Percentiles rank a stretch among this genome's conserved stretches.
Evolutionary conservation across 1,140 invertebrate genomes (phyloP).

Genomic region (Pogonomyrmex barbatus): DNA sequence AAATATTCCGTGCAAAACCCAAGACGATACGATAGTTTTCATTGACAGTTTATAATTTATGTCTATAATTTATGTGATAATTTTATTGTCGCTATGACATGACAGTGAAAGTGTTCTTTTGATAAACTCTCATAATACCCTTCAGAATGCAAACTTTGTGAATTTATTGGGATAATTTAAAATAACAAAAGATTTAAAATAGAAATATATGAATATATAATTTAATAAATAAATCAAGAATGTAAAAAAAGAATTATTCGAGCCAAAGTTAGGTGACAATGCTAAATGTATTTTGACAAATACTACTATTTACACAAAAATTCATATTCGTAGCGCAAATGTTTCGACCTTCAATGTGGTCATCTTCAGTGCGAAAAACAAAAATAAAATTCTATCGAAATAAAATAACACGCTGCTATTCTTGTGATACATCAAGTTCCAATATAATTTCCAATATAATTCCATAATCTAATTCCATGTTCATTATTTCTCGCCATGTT

Average conservation of each 20-base stretch:
- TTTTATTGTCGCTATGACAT: not conserved
- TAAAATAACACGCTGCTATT: no score
- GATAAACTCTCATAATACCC: not conserved
- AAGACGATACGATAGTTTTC: not conserved
- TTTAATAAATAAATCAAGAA: no score
- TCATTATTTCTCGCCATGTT: no score
- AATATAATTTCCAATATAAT: slow-evolving; percentile 7
- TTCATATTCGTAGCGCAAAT: no score
- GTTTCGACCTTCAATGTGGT: no score
- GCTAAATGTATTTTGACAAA: not conserved
- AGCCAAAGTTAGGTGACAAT: not conserved
- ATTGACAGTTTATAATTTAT: not conserved
- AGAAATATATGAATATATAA: no score
- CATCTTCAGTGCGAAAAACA: no score
- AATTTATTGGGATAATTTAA: not conserved
- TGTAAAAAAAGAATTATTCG: not conserved
- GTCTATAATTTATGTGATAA: not conserved
- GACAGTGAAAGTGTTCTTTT: not conserved
- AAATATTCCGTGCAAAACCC: not conserved
- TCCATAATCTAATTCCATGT: not conserved
- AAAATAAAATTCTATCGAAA: no score
- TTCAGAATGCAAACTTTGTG: not conserved
- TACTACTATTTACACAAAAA: no score
- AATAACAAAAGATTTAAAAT: no score
- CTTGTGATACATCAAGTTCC: no score